Base-by-base conservation (phyloP, 1,140 invertebrate genomes). In the Bombus terrestris region DNA sequence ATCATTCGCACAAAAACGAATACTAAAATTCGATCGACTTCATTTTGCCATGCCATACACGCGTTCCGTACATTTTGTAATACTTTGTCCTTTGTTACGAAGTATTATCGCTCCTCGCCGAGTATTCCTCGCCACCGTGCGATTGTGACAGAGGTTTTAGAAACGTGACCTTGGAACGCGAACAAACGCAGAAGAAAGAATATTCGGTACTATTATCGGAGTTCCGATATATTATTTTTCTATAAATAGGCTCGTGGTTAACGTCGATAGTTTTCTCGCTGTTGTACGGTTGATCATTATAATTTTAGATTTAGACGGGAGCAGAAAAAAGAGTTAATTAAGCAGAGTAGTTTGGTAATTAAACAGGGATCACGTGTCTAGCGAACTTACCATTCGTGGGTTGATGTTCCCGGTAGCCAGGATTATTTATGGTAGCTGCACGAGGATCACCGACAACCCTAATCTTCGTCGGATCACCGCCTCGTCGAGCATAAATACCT, bases 381-480 rank as follows among this genome's bases (percentile, higher is more conserved):
- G 41, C 10, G 64, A 53, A 53, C 87, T 96, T 95, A 96, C 97
- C 97, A 90, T 96, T 96, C 81, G 94, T 95, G 88, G 96, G 96
- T 86, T 92, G 93, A 80, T 96, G 96, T 88, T 98, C 97, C 93
- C 97, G 96, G 93, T 97, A 98, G 32, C 97, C 97, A 13, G 97
- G 97, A 95, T 98, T 98, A 90, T 97, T 97, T 91, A 97, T 98
- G 3, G 97, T 98, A 28, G 97, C 97, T 25, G 96, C 96, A 77
- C 96, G 95, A 10, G 96, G 95, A 90, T 97, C 96, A 6, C 95
- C 93, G 22, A 94, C 91, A 81, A 96, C 95, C 88, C 94, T 93
- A 53, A 96, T 95, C 92, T 96, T 96, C 22, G 97, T 98, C 0
- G 98, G 98, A 94, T 98, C 97, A 59, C 97, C 97, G 2, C 97